These are phyloP conservation scores for Pantherophis vulpinus DNA, from an alignment of 2,797 vertebrate genomes.

Conservation along the genomic window DNA sequence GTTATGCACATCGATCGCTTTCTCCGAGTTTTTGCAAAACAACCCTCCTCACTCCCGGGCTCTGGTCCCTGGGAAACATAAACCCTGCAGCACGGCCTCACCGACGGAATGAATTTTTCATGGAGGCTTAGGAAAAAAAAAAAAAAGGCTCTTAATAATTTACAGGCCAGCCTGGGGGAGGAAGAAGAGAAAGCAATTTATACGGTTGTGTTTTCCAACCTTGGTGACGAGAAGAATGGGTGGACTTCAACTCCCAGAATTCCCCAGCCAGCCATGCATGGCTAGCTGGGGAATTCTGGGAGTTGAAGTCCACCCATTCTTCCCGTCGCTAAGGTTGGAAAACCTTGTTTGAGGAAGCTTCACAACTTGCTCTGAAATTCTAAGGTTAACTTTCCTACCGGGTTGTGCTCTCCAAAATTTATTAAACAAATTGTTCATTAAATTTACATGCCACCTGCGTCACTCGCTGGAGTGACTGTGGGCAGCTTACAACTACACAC, in stretches of 20 bases:
- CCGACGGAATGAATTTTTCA: slow-evolving; percentile 63
- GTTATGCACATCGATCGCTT: not conserved
- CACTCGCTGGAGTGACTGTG: too few relatives aligned
- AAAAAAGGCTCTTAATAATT: slow-evolving; percentile 63
- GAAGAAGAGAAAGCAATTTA: not conserved
- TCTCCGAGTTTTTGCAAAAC: slow-evolving; percentile 16
- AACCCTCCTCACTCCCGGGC: not conserved
- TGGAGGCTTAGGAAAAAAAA: slow-evolving; percentile 3
- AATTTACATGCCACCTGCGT: too few relatives aligned
- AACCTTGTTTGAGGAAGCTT: not conserved
- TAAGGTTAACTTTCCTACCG: not conserved
- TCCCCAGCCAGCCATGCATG: not conserved
- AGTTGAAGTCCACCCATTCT: not conserved
- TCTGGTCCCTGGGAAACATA: slow-evolving; percentile 1
- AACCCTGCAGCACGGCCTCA: not conserved
- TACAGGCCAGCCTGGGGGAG: slow-evolving; percentile 2
- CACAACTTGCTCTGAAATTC: not conserved
- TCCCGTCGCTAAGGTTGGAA: not conserved
- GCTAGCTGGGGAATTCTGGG: not conserved
- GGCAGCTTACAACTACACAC: too few relatives aligned
- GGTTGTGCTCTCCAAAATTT: not conserved
- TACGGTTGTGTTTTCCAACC: not conserved
- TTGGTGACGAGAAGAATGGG: not conserved
- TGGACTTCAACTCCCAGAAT: not conserved
- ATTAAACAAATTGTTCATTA: too few relatives aligned